phyloP scores from a whole-genome alignment of 92 coral and sea anemone species.

The Umimayanthus kanabou region DNA sequence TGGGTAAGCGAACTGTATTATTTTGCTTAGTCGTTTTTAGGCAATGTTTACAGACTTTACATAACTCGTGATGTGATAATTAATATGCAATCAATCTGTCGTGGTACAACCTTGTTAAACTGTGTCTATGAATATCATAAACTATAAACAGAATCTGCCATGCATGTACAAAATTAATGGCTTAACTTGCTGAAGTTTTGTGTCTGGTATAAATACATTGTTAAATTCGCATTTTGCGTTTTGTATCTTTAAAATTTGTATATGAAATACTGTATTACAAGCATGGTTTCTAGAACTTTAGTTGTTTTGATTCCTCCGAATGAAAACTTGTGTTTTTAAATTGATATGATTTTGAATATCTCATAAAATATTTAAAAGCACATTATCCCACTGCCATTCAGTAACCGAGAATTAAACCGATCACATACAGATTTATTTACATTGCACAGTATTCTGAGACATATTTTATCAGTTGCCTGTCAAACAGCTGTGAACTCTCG shows the following conservation, averaged over 20 bases:
- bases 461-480: background rate
- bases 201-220: background rate
- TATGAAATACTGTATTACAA: too few species aligned
- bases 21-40: background rate
- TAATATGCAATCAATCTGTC: background rate
- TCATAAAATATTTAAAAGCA: background rate
- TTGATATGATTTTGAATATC: background rate
- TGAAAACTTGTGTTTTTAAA: background rate
- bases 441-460: background rate
- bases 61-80: background rate
- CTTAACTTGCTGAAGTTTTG: background rate
- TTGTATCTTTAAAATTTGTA: background rate
- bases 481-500: background rate
- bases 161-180: background rate
- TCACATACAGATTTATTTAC: background rate
- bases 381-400: background rate
- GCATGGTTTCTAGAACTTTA: background rate
- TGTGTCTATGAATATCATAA: background rate
- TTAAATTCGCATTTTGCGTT: background rate
- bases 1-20: constrained; percentile 14
- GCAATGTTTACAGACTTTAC: too few species aligned
- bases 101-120: background rate
- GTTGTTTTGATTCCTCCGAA: background rate
- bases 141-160: constrained; percentile 1
- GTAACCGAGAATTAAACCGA: background rate